These are phyloP conservation scores for Neogale vison DNA, from an alignment of 2,113 vertebrate genomes.

Conservation along the genomic window DNA sequence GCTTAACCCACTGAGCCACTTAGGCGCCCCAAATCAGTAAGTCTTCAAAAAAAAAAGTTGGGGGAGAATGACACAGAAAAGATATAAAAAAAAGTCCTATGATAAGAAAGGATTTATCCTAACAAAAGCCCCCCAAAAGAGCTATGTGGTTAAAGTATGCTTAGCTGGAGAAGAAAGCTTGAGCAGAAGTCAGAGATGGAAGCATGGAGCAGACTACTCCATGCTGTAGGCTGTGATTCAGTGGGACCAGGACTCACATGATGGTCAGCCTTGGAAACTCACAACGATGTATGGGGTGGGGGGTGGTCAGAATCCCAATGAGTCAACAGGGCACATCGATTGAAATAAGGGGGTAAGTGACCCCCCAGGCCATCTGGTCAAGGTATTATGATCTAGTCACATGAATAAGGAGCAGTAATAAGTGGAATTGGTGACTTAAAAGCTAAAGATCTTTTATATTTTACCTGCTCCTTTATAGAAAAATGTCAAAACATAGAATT, in stretches of 20 bases:
- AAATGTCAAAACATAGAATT: background rate
- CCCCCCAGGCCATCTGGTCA: background rate
- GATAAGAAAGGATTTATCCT: background rate
- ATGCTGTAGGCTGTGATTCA: background rate
- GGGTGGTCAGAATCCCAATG: background rate
- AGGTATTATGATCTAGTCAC: background rate
- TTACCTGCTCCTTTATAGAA: background rate
- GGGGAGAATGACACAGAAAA: background rate
- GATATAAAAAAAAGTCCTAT: background rate
- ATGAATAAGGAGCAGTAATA: background rate
- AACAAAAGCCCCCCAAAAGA: background rate
- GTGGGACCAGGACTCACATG: background rate
- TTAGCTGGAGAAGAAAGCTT: background rate
- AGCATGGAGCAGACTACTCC: background rate
- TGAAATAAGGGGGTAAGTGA: background rate
- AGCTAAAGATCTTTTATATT: background rate
- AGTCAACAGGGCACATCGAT: background rate
- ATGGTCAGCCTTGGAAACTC: background rate
- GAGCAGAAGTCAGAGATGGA: background rate
- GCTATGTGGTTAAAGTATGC: too few species aligned
- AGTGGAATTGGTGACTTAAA: background rate
- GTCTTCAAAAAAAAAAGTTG: too few species aligned
- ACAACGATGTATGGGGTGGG: rapidly evolving
- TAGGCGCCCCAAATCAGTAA: too few species aligned
- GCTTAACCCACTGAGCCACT: too few species aligned